Evolutionary conservation across 2,797 vertebrate genomes (phyloP), one percentile per base, ranked within the genome.

Genomic region (Takifugu rubripes): DNA sequence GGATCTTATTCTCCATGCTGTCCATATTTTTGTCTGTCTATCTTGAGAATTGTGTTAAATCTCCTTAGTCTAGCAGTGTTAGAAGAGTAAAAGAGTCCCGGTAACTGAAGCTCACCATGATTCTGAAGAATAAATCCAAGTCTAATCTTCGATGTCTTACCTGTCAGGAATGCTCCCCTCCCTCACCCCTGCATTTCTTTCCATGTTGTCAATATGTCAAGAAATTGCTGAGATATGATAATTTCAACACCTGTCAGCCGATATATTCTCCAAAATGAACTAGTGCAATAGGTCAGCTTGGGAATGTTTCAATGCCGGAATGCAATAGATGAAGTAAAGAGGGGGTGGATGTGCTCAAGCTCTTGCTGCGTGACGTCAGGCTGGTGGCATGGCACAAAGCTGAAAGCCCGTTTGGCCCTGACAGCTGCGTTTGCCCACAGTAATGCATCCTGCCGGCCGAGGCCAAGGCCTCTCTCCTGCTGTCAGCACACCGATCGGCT

Each of bases 1-100:
- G 89, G 86, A 86, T 89, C 87, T 87, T 79, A 78, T 90, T 90
- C 84, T 84, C 82, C 84, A 84, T 85, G 85, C 83, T 84, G 84
- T 86, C 86, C 87, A 82, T 88, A 89, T 84, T 87, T 89, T 85
- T 80, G 81, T 83, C 85, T 81, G 84, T 87, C 82, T 84, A 87
- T 84, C 86, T 78, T 52, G 80, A 86, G 84, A 88, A 76, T 68
- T 61, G 70, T 31, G 59, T 78, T 80, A 88, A 89, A 85, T 84
- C 85, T 86, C 79, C 84, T 87, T 85, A 86, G 82, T 82, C 80
- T 84, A 80, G 84, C 82, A 67, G 79, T 56, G 83, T 86, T 84
- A 79, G 80, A 78, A 72, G 82, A 87, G 82, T 74, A 81, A 82
- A 78, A 85, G 78, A 84, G 76, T 68, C 78, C 70, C 86, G 79